These are phyloP conservation scores for Pegoplata infirma DNA, from an alignment of 2,888 invertebrate genomes.

Conservation along the genomic window DNA sequence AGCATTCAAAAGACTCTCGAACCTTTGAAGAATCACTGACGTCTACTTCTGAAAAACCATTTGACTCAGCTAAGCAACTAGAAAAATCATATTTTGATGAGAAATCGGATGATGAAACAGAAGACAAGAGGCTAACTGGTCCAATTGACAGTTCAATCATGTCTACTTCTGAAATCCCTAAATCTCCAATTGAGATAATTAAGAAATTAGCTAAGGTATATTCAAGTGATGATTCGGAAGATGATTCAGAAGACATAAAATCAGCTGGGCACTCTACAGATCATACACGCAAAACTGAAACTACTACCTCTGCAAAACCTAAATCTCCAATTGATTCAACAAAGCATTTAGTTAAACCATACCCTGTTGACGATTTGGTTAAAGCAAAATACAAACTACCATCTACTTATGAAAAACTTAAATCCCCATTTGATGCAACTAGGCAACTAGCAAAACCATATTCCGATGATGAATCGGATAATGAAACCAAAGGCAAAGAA, in stretches of 20 bases:
- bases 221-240: too few species aligned
- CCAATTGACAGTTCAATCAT: too few species aligned
- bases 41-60: not conserved
- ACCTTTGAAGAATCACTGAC: too few species aligned
- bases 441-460: not conserved
- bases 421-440: not conserved
- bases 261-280: not conserved
- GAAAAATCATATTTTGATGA: not conserved
- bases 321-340: constrained; percentile 7
- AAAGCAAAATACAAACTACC: too few species aligned
- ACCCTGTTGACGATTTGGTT: constrained; percentile 27
- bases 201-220: too few species aligned
- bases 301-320: constrained; percentile 1
- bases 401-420: constrained; percentile 4
- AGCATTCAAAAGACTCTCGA: not conserved
- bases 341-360: not conserved
- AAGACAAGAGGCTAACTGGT: not conserved
- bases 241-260: too few species aligned
- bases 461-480: constrained; percentile 28
- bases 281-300: not conserved
- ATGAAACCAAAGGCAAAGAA: not conserved
- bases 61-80: not conserved
- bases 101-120: not conserved
- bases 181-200: too few species aligned
- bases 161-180: too few species aligned